A percentile compares a stretch with the other conserved stretches of the same genome.
phyloP scores from a whole-genome alignment of 2,888 invertebrate genomes.

The Tanypteryx hageni region DNA sequence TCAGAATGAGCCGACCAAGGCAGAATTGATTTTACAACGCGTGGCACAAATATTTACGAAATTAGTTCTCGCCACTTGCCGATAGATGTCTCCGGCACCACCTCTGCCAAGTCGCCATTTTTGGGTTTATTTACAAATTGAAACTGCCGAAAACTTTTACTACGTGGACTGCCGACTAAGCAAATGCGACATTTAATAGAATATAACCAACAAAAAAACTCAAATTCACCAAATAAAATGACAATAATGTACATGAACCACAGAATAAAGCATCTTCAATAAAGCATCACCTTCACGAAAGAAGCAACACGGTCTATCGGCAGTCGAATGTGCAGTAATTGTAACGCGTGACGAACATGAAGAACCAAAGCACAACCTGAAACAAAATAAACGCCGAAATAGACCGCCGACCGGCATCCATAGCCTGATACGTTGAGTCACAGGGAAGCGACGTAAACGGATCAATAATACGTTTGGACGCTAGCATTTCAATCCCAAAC shows the following conservation, averaged over 20 bases:
- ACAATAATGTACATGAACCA: neutral
- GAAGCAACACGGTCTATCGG: neutral
- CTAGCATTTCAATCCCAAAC: conserved; percentile 39
- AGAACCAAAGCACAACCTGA: neutral
- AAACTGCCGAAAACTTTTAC: neutral
- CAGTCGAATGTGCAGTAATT: neutral
- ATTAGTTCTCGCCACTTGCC: conserved; percentile 37
- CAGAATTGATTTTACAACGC: neutral
- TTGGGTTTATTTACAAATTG: conserved; percentile 21
- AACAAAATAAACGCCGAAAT: neutral
- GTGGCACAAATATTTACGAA: conserved; percentile 48
- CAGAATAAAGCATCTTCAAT: neutral
- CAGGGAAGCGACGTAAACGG: conserved; percentile 36
- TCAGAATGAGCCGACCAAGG: neutral
- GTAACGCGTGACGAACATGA: neutral
- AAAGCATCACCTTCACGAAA: neutral
- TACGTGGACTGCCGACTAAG: neutral
- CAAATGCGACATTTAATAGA: neutral
- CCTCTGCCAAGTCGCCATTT: conserved; percentile 33
- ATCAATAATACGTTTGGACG: conserved; percentile 59
- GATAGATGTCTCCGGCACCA: conserved; percentile 40
- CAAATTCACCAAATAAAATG: neutral
- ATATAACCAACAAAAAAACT: neutral
- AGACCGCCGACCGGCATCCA: conserved; percentile 36
- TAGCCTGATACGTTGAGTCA: conserved; percentile 5